Evolutionary conservation across 2,888 invertebrate species (phyloP), one percentile per base, ranked within the genome.

Genomic region (Pristionchus exspectatus): DNA sequence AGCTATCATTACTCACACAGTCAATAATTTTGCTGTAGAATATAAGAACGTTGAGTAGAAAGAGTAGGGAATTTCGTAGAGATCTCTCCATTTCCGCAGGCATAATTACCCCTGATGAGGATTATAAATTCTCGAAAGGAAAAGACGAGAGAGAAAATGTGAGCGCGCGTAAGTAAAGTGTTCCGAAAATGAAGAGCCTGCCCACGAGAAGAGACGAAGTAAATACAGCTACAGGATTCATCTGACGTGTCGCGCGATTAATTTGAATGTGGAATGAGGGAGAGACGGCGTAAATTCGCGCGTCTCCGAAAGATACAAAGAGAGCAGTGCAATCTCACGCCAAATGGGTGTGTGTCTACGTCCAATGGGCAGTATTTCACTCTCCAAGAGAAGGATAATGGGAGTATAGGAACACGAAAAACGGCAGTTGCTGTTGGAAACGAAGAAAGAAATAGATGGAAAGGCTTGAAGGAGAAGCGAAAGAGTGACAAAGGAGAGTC

Each of bases 41-140:
- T 4, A 33, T 18, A 44, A 74, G 38, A 3, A 74, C 16, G 38
- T 74, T 74, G 74, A 74, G 24, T 18, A 74, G 18, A 18, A 74
- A 44, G 2, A 74, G 74, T 9, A 74, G 38, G 21, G 44, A 21
- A 38, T 74, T 38, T 7, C 74, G 74, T 44, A 33, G 21, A 33
- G 14, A 30, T 69, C 30, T 12, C 74, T 14, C 33, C 33, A 74
- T 5, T 38, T 74, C 74, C 74, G 33, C 74, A 18, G 74, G 74
- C 74, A 74, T 74, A 74, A 74, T 74, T 74, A 74, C 74, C 74
- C 56, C 74, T 74, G 74, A 33, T 74, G 74, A 24, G 74, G 38
- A 38, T 74, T 74, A 74, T 74, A 21, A 74, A 30, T 74, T 38
- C 21, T 69, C n/a, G 38, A 72, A 30, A 63, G n/a, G 38, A 38